Percentiles rank a stretch among this genome's conserved stretches.
phyloP scores from a whole-genome alignment of 2,797 vertebrate genomes.

The Taenioides sp. region DNA sequence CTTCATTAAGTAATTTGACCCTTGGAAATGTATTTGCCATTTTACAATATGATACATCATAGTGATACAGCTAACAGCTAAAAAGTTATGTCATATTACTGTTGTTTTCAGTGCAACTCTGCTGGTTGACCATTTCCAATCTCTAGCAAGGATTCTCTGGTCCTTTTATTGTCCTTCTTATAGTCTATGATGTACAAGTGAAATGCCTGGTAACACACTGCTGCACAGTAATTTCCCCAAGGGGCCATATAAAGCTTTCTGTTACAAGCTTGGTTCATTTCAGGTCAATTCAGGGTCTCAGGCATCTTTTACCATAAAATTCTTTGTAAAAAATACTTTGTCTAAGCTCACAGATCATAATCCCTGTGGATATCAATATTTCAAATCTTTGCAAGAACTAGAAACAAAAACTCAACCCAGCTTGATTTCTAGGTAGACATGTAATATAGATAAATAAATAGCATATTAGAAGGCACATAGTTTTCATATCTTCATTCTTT shows the following conservation, averaged over 20 bases:
- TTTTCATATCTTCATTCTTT: constrained; percentile 42
- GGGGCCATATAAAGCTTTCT: not conserved
- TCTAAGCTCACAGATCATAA: too few species aligned
- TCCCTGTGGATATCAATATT: too few species aligned
- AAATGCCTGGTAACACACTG: constrained; percentile 3
- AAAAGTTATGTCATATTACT: not conserved
- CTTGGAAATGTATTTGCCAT: not conserved
- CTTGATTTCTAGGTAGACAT: not conserved
- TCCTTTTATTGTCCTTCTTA: not conserved
- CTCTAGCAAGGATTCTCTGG: not conserved
- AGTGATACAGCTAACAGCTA: too few species aligned
- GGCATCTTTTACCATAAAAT: not conserved
- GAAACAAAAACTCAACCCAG: too few species aligned
- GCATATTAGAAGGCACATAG: not conserved
- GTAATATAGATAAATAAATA: not conserved
- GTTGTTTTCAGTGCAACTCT: not conserved
- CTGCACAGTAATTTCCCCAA: constrained; percentile 1
- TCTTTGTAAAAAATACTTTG: not conserved
- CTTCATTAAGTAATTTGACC: not conserved
- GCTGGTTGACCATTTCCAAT: not conserved
- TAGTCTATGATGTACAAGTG: constrained; percentile 8
- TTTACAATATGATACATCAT: not conserved
- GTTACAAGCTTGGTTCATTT: not conserved
- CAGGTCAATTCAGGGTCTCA: not conserved
- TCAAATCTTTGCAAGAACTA: too few species aligned